Evolutionary conservation across 2,888 invertebrate genomes (phyloP), one percentile per base, ranked within the genome.

Genomic region (Hypomecis atomaria): DNA sequence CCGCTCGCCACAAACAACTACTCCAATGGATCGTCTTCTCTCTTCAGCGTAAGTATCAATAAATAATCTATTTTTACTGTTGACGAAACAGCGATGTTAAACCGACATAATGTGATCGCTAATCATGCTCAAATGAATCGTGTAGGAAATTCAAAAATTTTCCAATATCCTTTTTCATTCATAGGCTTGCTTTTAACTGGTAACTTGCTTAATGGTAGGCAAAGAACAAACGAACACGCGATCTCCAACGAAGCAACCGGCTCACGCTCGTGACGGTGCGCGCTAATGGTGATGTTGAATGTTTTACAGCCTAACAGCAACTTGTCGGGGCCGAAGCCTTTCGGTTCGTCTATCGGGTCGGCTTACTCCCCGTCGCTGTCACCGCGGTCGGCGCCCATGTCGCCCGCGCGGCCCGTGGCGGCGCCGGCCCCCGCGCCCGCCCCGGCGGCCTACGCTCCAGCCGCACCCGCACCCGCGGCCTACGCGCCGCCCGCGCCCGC

Each of bases 31-130:
- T 94, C 94, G 9, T 93, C 95, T 36, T 93, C 95, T 54, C 94
- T 96, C 67, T 96, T 95, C 88, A 95, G 95, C 88, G 96, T 96
- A 92, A 94, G 94, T 90, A 70, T 40, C 34, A 54, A 4, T 43
- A 7, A 23, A 23, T 23, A 23, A 23, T 23, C 23, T 10, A 13
- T 37, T 50, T n/a, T 8, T 44, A 37, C 4, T 42, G 5, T n/a
- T 0, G 45, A 44, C 3, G n/a, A 42, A 5, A 42, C 42, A n/a
- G 10, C n/a, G 0, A 42, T 10, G n/a, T 10, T 42, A n/a, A 3
- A 42, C 33, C 42, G 43, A 11, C 10, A 36, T 54, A n/a, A 11
- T 2, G 23, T 23, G 23, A 23, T 23, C 23, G 23, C 23, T 2
- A 23, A 23, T 23, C 23, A 23, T 23, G 23, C 23, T 23, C 23